Percentiles rank a stretch among this genome's conserved stretches.
phyloP scores from a whole-genome alignment of 2,888 invertebrate genomes.

The Drosophila paranaensis region DNA sequence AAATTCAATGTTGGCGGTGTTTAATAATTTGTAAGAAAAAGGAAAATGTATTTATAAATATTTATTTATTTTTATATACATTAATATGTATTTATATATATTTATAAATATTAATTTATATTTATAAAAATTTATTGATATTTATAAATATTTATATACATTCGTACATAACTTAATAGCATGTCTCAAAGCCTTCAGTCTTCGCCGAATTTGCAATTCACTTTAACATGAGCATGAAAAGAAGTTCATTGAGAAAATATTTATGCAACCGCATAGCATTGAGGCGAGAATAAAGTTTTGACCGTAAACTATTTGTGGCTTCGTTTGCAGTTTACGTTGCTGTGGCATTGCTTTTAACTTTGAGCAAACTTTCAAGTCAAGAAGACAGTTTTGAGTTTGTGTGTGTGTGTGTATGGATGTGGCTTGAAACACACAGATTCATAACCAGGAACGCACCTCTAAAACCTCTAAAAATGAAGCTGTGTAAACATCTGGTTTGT shows the following conservation, averaged over 20 bases:
- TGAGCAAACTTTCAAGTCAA: slow-evolving; percentile 19
- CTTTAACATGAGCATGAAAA: neutral
- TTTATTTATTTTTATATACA: too few relatives aligned
- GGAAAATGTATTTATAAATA: neutral
- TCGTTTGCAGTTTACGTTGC: slow-evolving; percentile 15
- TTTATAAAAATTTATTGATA: too few relatives aligned
- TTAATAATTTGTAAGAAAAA: neutral
- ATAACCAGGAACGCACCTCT: slow-evolving; percentile 1
- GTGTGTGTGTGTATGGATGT: neutral
- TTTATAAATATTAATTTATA: too few relatives aligned
- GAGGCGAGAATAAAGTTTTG: slow-evolving; percentile 21
- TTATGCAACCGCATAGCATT: slow-evolving; percentile 10
- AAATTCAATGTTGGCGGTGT: neutral
- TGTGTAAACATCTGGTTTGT: slow-evolving; percentile 15
- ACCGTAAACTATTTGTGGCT: slow-evolving; percentile 21
- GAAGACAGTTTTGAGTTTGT: slow-evolving; percentile 13
- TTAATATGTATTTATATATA: too few relatives aligned
- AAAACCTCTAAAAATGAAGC: neutral
- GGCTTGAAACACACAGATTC: slow-evolving; percentile 12
- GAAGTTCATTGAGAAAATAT: slow-evolving; percentile 10
- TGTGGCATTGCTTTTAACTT: slow-evolving; percentile 12
- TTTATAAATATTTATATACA: too few relatives aligned
- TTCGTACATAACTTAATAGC: neutral
- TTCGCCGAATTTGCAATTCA: neutral
- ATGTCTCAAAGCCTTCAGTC: neutral